Conservation (phyloP, 2,888 invertebrate species). For the Panzeria rudis region DNA sequence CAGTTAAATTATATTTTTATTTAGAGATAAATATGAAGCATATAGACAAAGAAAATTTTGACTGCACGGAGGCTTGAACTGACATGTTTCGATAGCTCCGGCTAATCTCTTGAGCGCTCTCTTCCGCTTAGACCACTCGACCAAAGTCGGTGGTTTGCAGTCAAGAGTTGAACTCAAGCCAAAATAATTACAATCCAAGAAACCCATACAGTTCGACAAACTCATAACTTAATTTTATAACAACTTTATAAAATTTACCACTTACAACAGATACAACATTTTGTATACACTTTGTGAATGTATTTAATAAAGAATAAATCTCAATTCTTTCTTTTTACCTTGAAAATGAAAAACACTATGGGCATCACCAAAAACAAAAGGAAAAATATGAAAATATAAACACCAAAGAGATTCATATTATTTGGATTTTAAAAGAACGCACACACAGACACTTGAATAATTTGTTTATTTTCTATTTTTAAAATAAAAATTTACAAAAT, state of each 20-base stretch:
- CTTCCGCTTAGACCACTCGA: too few species aligned
- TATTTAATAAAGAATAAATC: neutral
- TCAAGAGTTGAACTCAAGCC: too few species aligned
- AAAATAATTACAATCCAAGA: too few species aligned
- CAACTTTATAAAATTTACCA: neutral
- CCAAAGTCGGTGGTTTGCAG: too few species aligned
- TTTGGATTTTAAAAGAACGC: neutral
- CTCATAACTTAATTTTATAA: too few species aligned
- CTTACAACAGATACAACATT: neutral
- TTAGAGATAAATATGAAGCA: too few species aligned
- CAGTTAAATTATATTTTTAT: too few species aligned
- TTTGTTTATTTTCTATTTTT: neutral
- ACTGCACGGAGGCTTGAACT: too few species aligned
- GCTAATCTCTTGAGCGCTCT: too few species aligned
- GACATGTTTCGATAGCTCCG: too few species aligned
- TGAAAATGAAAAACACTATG: slow-evolving; percentile 35
- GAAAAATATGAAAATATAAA: slow-evolving; percentile 51
- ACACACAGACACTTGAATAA: neutral
- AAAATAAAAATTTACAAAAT: neutral
- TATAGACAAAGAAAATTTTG: too few species aligned
- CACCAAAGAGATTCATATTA: slow-evolving; percentile 43
- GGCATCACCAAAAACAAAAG: slow-evolving; percentile 52
- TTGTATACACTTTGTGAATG: neutral
- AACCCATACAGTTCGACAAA: too few species aligned
- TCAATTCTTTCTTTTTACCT: slow-evolving; percentile 34